Base-by-base conservation (phyloP, 2,797 vertebrate genomes). In the Otolemur crassicaudatus region DNA sequence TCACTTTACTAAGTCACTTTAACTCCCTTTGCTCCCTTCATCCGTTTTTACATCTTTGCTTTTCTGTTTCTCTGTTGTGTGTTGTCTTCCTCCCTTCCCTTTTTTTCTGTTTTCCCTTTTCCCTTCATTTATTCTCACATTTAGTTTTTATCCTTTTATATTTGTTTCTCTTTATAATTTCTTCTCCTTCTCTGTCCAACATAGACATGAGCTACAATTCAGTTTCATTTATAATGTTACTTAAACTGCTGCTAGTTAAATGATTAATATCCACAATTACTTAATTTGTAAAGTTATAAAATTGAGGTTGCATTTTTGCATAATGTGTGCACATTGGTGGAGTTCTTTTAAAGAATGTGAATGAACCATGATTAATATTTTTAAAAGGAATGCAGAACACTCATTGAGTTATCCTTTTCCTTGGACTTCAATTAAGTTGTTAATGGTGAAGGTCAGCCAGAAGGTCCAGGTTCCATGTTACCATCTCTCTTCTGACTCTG, bases 251-350 rank as follows among this genome's bases (percentile, higher is more conserved):
- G n/a, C 53, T 56, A 34, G 13, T 67, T 70, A 63, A 92, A 58
- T 86, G 49, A 85, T 65, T 53, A 63, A 37, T 88, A 84, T 53
- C 34, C 16, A 70, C 4, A 70, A 10, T 82, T 90, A 91, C 12
- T 37, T 87, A 20, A 43, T 46, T 75, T 49, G 29, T 29, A 60
- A 73, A 75, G 86, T 49, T 87, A 69, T 14, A 86, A 92, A 73
- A 75, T 94, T 70, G 65, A 79, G 43, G 7, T 61, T 94, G 19
- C 40, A 53, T 91, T 95, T 92, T 87, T 91, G 72, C 7, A 83
- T 92, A 79, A 77, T 76, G 12, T 67, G 29, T 92, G 43, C 82
- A 3, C 31, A 29, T 87, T 86, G 19, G 23, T 87, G 4, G 11
- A n/a, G 67, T 86, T 77, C 70, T 90, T 91, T 13, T 20, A 86